Base-by-base conservation (phyloP, 2,797 vertebrate species). In the Lepus oiostolus region DNA sequence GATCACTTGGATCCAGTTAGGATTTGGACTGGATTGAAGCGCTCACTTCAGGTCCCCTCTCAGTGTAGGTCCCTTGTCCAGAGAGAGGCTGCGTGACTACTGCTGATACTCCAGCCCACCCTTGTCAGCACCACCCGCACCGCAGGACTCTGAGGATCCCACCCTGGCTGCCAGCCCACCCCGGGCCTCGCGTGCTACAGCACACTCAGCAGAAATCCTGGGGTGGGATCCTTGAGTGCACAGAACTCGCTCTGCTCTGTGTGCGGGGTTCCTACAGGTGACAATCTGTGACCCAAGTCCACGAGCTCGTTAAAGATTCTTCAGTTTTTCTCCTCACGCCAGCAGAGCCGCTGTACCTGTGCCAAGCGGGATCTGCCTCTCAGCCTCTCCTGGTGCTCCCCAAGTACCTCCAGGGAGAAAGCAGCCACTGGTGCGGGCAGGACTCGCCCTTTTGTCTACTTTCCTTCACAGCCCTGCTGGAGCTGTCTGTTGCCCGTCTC, bases 391-490 rank as follows among this genome's bases (percentile, higher is more conserved):
- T 90, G 58, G 26, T 42, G 79, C 60, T 90, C 52, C 62, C 32
- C 47, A 85, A n/a, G 76, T 50, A 50, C 28, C 62, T 8, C 67
- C 38, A 71, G n/a, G 30, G 54, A 88, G 58, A 88, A 85, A 62
- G 42, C n/a, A 86, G 54, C 26, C 75, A 72, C 26, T 62, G 62
- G 50, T 77, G n/a, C 5, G 76, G 54, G 47, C 65, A 71, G 47
- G 63, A 85, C 70, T 72, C 71, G 9, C 28, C 16, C 63, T 7
- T 84, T 30, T 76, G 38, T 50, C n/a, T 91, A n/a, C 70, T 94
- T 62, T 77, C 79, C 58, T 89, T 63, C 68, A 81, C 21, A 95
- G 52, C 60, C 58, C 52, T 16, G 63, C 58, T 92, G 79, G 54
- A 16, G 32, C 72, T 50, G 72, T 71, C 81, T 22, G 28, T 77